phyloP scores from a whole-genome alignment of 2,797 vertebrate species.

The Stomatorhinus walkeri region DNA sequence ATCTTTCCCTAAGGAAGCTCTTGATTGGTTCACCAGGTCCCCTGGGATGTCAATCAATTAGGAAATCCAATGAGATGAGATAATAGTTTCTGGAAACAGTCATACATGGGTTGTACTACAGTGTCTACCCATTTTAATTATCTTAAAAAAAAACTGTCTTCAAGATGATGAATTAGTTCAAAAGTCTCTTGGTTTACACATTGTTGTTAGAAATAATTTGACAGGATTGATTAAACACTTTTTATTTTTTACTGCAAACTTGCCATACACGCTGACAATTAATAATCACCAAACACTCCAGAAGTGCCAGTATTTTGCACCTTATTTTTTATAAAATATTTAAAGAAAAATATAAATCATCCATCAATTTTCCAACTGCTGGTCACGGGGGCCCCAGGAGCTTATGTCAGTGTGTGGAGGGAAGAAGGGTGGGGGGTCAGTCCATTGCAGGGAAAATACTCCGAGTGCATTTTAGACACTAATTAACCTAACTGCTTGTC shows the following conservation, averaged over 20 bases:
- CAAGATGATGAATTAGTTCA: constrained; percentile 2
- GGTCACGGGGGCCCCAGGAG: neutral
- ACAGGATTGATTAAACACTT: neutral
- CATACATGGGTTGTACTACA: neutral
- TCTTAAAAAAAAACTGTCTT: neutral
- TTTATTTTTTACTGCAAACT: neutral
- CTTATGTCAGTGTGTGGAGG: neutral
- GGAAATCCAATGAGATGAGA: constrained; percentile 6
- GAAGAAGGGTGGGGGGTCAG: neutral
- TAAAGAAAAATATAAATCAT: neutral
- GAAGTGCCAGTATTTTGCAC: neutral
- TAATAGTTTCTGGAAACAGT: neutral
- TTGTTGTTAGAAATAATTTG: neutral
- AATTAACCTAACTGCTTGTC: neutral
- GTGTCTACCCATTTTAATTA: neutral
- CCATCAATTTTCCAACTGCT: neutral
- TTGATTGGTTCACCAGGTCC: neutral
- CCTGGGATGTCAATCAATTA: constrained; percentile 8
- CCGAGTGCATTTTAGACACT: neutral
- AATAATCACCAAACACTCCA: neutral
- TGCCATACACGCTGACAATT: neutral
- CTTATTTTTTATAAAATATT: neutral
- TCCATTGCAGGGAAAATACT: neutral
- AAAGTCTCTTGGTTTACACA: neutral
- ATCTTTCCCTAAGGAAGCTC: neutral